A percentile compares a stretch with the other conserved stretches of the same genome.
phyloP scores from a whole-genome alignment of 1,140 invertebrate genomes.

The Drosophila nigromelanica region DNA sequence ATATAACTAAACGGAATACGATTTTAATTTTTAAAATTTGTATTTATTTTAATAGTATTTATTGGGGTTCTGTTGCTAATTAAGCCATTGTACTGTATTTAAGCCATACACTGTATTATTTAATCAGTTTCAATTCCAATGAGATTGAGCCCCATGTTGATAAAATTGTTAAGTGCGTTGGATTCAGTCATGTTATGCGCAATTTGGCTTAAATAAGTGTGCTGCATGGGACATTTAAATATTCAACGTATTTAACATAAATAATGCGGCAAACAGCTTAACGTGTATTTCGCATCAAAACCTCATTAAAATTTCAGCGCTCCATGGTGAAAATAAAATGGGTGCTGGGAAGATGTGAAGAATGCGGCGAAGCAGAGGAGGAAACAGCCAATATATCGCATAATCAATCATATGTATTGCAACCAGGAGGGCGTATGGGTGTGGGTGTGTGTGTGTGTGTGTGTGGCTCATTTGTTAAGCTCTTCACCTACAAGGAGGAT shows the following conservation, averaged over 20 bases:
- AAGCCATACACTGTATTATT: too few species aligned
- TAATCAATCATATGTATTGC: conserved; percentile 61
- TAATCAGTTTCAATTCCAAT: too few species aligned
- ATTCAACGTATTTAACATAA: conserved; percentile 63
- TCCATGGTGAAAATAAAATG: conserved; percentile 26
- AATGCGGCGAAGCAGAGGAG: background rate
- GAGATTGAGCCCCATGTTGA: too few species aligned
- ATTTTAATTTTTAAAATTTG: background rate
- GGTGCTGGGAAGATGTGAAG: background rate
- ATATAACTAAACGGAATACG: too few species aligned
- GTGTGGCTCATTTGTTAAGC: conserved; percentile 52
- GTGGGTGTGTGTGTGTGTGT: conserved; percentile 21
- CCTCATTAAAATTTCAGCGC: conserved; percentile 64
- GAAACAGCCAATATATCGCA: conserved; percentile 23
- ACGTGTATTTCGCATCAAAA: conserved; percentile 61
- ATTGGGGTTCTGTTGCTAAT: background rate
- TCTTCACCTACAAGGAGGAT: conserved; percentile 35
- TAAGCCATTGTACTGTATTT: too few species aligned
- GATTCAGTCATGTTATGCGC: background rate
- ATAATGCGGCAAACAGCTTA: conserved; percentile 59
- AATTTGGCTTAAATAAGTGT: conserved; percentile 15
- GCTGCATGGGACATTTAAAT: conserved; percentile 32
- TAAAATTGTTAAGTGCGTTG: conserved; percentile 1
- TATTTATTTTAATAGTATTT: background rate
- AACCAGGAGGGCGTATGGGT: background rate